A percentile compares a stretch with the other conserved stretches of the same genome.
These are phyloP conservation scores for Rhombomys opimus DNA, from an alignment of 2,113 vertebrate species.

Conservation along the genomic window DNA sequence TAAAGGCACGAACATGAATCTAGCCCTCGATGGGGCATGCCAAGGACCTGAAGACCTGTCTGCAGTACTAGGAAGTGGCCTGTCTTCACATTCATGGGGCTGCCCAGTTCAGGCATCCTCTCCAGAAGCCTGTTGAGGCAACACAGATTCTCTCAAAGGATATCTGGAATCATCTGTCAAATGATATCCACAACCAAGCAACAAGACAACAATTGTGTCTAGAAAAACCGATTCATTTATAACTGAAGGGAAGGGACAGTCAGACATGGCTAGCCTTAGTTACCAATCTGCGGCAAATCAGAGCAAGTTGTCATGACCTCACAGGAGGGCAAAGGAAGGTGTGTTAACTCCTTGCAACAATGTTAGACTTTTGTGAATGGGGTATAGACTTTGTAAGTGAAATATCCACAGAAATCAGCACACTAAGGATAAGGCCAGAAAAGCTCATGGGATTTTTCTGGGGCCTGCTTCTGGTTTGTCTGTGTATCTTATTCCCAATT, in stretches of 20 bases:
- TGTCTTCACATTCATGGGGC: no score
- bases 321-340: background rate
- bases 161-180: conserved; percentile 59
- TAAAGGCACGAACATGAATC: background rate
- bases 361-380: conserved; percentile 23
- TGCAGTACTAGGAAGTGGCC: background rate
- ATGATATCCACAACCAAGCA: conserved; percentile 68
- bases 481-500: background rate
- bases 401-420: background rate
- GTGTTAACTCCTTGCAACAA: conserved; percentile 64
- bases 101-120: background rate
- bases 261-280: conserved; percentile 54
- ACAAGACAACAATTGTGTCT: conserved; percentile 72
- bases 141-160: conserved; percentile 64
- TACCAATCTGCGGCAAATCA: conserved; percentile 73
- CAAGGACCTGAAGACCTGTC: background rate
- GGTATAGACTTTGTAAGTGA: conserved; percentile 45
- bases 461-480: background rate
- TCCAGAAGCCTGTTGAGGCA: conserved; percentile 50
- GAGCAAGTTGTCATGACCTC: background rate
- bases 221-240: conserved; percentile 61
- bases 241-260: background rate
- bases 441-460: background rate
- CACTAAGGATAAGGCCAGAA: background rate
- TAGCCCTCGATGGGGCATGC: background rate